Percentiles rank a stretch among this genome's conserved stretches.
Conservation (phyloP, 2,797 vertebrate species). For the Ceyx erithaca region DNA sequence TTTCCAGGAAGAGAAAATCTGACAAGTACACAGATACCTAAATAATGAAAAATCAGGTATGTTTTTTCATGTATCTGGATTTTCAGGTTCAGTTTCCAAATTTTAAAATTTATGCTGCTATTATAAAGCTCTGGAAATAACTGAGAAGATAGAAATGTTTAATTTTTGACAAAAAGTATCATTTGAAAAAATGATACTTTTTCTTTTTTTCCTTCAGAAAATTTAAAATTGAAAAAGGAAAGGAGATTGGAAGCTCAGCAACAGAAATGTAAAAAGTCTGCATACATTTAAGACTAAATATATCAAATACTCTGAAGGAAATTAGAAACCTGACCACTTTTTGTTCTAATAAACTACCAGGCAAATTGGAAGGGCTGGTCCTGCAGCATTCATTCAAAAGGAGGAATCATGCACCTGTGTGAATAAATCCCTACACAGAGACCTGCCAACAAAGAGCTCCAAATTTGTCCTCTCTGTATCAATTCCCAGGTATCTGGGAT, state of each 20-base stretch:
- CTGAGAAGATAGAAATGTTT: not conserved
- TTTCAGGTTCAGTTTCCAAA: not conserved
- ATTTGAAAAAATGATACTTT: not conserved
- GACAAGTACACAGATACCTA: not conserved
- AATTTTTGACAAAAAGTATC: not conserved
- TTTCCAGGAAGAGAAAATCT: not conserved
- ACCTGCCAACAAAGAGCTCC: not conserved
- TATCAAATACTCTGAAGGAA: not conserved
- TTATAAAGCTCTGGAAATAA: not conserved
- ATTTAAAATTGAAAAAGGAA: not conserved
- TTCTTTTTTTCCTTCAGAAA: not conserved
- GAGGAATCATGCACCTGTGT: not conserved
- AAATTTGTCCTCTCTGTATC: not conserved
- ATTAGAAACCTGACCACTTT: not conserved
- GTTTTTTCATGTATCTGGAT: not conserved
- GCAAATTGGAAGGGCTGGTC: not conserved
- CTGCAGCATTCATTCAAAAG: not conserved
- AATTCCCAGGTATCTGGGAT: not conserved
- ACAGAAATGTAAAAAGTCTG: not conserved
- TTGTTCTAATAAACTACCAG: not conserved
- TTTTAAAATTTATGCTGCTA: not conserved
- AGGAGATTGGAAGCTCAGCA: not conserved
- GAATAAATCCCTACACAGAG: not conserved
- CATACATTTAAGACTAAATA: not conserved
- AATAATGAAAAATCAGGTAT: not conserved